Evolutionary conservation across 2,888 invertebrate species (phyloP).

Genomic region (Euspilapteryx auroguttella): DNA sequence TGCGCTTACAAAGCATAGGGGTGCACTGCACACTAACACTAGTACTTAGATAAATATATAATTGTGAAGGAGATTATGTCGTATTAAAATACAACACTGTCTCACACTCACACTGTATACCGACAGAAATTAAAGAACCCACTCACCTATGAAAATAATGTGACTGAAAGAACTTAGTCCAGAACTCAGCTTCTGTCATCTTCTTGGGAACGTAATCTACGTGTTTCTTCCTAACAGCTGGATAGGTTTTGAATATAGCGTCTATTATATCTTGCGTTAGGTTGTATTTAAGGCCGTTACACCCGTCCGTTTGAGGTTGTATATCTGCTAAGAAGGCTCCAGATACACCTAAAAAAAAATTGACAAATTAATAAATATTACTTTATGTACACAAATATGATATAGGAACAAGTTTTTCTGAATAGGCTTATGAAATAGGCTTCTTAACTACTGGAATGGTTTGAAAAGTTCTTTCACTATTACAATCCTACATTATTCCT

Average conservation of each 20-base stretch:
- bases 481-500: no score
- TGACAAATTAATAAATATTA: not conserved
- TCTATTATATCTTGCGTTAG: slow-evolving; percentile 96
- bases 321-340: slow-evolving; percentile 88
- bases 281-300: slow-evolving; percentile 96
- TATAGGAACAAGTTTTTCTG: no score
- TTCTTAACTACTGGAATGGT: no score
- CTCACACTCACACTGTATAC: no score
- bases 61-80: no score
- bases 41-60: no score
- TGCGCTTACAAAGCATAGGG: no score
- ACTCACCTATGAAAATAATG: slow-evolving; percentile 93
- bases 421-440: no score
- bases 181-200: slow-evolving; percentile 95
- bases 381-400: not conserved
- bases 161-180: slow-evolving; percentile 99
- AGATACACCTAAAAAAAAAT: slow-evolving; percentile 58
- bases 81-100: no score
- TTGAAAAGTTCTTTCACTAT: no score
- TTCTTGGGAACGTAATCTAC: slow-evolving; percentile 94
- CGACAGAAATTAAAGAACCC: no score
- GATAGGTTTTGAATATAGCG: slow-evolving; percentile 98
- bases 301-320: slow-evolving; percentile 95
- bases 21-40: no score
- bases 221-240: slow-evolving; percentile 96